Base-by-base conservation (phyloP, 2,888 invertebrate species). In the Andrena dorsata region DNA sequence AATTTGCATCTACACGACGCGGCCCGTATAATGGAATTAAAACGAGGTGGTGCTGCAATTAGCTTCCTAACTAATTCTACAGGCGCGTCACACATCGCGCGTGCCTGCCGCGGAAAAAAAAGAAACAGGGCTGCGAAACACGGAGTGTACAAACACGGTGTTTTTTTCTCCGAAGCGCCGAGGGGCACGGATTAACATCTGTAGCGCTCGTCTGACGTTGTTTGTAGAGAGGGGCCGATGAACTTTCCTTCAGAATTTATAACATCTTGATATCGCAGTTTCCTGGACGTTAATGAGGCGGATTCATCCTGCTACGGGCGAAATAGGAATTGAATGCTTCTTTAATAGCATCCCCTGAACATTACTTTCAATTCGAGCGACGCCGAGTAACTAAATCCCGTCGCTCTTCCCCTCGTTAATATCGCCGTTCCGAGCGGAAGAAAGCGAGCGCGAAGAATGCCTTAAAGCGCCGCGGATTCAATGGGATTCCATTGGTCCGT, bases 1-100 rank as follows among this genome's bases (percentile, higher is more conserved):
- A 89, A 91, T 90, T 90, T 90, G 88, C 91, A 90, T 91, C 86
- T 86, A 86, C 89, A 86, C 85, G 88, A 88, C 78, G 85, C 87
- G 82, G 83, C 84, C 77, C 81, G 84, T 87, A 87, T 88, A 91
- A 91, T 91, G 87, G 87, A 90, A 90, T 90, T 90, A 90, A 90
- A 90, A 90, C 89, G 85, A 88, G 89, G 87, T 86, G 87, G 86
- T 80, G 78, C 72, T 84, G 86, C 87, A 90, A 90, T 90, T 90
- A 90, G 90, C 89, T 88, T 86, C 76, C 86, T 74, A 84, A 84
- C 84, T 89, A 88, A 88, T 87, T 83, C 70, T 58, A 79, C 77
- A 35, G 81, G 51, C 80, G 82, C 76, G 83, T 88, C 78, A 75
- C 74, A 68, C 66, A 68, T 66, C 68, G 70, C 64, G 71, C 60